Percentiles rank a stretch among this genome's conserved stretches.
Evolutionary conservation across 1,140 invertebrate genomes (phyloP).

Genomic region (Formica selysi): DNA sequence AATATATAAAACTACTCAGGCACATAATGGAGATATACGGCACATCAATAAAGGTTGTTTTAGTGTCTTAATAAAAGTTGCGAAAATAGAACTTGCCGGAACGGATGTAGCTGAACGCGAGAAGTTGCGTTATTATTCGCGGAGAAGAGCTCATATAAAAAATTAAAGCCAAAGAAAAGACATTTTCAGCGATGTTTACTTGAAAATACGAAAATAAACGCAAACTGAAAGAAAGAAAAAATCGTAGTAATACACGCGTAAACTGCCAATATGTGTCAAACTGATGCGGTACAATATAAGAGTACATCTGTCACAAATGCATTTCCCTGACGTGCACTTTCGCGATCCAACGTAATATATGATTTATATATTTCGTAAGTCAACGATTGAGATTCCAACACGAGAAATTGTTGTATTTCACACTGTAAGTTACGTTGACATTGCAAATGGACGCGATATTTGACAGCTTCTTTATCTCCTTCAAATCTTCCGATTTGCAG

Average conservation of each 20-base stretch:
- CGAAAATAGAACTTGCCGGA: background rate
- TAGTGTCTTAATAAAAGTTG: slow-evolving; percentile 44
- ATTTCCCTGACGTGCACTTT: background rate
- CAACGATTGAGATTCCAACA: background rate
- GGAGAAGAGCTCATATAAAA: background rate
- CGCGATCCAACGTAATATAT: background rate
- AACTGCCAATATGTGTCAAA: background rate
- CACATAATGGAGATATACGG: slow-evolving; percentile 6
- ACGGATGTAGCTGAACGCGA: background rate
- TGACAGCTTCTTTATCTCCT: background rate
- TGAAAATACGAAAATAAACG: background rate
- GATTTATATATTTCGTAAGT: slow-evolving; percentile 26
- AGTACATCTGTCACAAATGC: slow-evolving; percentile 17
- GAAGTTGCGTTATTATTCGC: slow-evolving; percentile 27
- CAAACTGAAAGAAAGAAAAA: slow-evolving; percentile 21
- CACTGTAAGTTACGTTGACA: background rate
- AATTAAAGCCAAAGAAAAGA: slow-evolving; percentile 15
- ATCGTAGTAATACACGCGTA: slow-evolving; percentile 4
- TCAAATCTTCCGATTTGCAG: background rate
- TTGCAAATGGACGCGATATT: background rate
- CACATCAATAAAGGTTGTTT: slow-evolving; percentile 1
- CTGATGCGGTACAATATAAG: slow-evolving; percentile 9
- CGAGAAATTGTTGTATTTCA: slow-evolving; percentile 18
- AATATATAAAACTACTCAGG: background rate
- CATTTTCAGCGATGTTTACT: slow-evolving; percentile 31